Evolutionary conservation across 2,888 invertebrate species (phyloP), one percentile per base, ranked within the genome.

Genomic region (Furcula furcula): DNA sequence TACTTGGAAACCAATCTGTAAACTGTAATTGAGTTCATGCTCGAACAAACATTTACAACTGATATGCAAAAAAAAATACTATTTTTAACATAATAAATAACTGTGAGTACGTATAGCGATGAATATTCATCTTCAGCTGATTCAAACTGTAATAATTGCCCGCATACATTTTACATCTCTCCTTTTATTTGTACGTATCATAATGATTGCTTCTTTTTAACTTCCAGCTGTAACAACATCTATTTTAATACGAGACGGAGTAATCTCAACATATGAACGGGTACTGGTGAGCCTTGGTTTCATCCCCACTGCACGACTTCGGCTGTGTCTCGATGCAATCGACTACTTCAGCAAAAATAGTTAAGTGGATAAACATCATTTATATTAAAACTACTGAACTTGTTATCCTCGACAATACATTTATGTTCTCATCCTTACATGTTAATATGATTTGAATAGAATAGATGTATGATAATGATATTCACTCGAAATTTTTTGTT

Each of bases 341-440:
- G 91, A 91, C 66, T 90, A 92, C 70, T 91, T 94, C 54, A 93
- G 93, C 54, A 92, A 91, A 79, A 92, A 91, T 78, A 92, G 94
- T 88, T 85, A 75, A 82, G 85, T 79, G 40, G 41, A 46, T 32
- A 47, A 41, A 44, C 36, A 22, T 34, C 7, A 39, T 38, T 34
- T 32, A 4, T 25, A 29, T 26, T 23, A 11, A 4, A 30, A 11
- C 10, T 16, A 23, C 7, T 23, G 25, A 23, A 23, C 23, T 34
- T 35, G 9, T 38, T 30, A 34, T 23, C 43, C 25, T 16, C 25
- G 15, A 22, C 23, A n/a, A 28, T 36, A 34, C 54, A 31, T 36
- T 33, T 57, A 36, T 39, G 41, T 46, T 34, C 41, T 42, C 18
- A 13, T 38, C 40, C 10, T 18, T 12, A 26, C 15, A 31, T 39